Evolutionary conservation across 2,888 invertebrate genomes (phyloP), one percentile per base, ranked within the genome.

Genomic region (Leptopilina drosophilae): DNA sequence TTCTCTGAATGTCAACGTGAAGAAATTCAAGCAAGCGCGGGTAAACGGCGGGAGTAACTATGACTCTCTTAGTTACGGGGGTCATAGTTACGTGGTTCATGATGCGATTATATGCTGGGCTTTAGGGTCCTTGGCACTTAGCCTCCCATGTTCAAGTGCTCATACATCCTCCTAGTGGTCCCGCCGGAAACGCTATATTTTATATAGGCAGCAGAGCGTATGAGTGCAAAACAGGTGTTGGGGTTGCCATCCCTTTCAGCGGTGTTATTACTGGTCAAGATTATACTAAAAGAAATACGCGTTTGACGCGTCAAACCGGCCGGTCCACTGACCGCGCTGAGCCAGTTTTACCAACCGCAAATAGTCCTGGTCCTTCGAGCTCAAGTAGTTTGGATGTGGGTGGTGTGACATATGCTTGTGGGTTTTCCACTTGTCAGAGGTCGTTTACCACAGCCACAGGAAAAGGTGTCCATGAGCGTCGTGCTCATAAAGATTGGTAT

Each of bases 1-100:
- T 94, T 93, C 93, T 93, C 92, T 93, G 89, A 91, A 91, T 94
- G 94, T 94, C 94, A 94, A 94, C 92, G 93, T 94, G 94, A 94
- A 94, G 94, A 94, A 93, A 94, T 93, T 93, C 93, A 93, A 93
- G 89, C 91, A 94, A 94, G 93, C 93, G 93, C 93, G 92, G 92
- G 93, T 94, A 93, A 94, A 93, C 93, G 93, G 93, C 92, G 93
- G 93, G 92, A 91, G 92, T 92, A 92, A 92, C 92, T 26, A 26
- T 26, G 26, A 26, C 26, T 26, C 26, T 26, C 26, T 0, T 26
- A 26, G n/a, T n/a, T n/a, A n/a, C n/a, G n/a, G n/a, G n/a, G n/a
- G 26, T 26, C 26, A 26, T 26, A 26, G 26, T 26, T 26, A 26
- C 26, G 1, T 26, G 26, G 26, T 2, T 2, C 26, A 26, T 26